A percentile compares a stretch with the other conserved stretches of the same genome.
phyloP scores from a whole-genome alignment of 2,797 vertebrate genomes.

The Manis crassicaudata region DNA sequence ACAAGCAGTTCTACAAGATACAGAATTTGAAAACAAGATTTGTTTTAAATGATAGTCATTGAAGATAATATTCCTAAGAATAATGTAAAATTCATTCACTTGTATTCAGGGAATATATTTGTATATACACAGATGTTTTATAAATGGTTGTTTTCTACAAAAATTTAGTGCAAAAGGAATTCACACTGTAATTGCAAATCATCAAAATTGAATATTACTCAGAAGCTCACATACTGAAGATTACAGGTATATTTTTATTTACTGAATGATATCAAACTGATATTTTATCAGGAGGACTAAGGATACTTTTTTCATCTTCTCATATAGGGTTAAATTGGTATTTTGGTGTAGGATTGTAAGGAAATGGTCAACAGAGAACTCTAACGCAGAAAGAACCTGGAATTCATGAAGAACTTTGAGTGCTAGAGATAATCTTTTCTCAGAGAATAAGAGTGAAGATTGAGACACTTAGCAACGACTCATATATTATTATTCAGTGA shows the following conservation, averaged over 20 bases:
- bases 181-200: neutral
- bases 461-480: neutral
- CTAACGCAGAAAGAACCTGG: neutral
- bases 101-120: neutral
- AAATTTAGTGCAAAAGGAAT: neutral
- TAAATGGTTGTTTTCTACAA: neutral
- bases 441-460: neutral
- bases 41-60: neutral
- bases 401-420: neutral
- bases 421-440: neutral
- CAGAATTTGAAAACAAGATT: neutral
- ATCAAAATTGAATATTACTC: constrained; percentile 1
- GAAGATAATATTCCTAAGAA: neutral
- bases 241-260: constrained; percentile 3
- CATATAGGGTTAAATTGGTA: neutral
- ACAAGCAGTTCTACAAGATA: neutral
- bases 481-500: neutral
- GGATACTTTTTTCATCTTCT: neutral
- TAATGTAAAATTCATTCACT: neutral
- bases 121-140: neutral
- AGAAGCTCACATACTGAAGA: neutral
- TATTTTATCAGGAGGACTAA: neutral
- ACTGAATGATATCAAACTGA: neutral
- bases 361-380: neutral
- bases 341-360: neutral